phyloP scores from a whole-genome alignment of 2,888 invertebrate species.

The Scrobipalpa atriplicella region DNA sequence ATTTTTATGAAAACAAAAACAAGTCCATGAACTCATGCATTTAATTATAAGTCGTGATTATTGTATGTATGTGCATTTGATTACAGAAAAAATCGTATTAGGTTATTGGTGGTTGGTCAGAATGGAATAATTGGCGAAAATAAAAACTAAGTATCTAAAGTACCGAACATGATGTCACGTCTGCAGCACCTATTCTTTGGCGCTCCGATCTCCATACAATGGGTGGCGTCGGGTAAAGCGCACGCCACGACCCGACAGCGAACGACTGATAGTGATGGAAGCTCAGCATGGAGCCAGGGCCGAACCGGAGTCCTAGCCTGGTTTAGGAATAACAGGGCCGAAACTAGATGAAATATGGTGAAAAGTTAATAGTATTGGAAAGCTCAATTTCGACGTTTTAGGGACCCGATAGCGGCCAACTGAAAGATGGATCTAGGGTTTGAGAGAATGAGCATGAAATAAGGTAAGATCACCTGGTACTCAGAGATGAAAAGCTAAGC shows the following conservation, averaged over 20 bases:
- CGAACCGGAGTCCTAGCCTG: no score
- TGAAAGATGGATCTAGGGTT: no score
- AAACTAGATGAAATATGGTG: no score
- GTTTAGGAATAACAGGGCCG: neutral
- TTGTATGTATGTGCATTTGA: neutral
- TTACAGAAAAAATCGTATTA: neutral
- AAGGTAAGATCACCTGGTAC: no score
- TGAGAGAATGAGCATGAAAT: no score
- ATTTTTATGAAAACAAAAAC: no score
- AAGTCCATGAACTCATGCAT: neutral
- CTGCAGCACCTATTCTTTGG: conserved; percentile 42
- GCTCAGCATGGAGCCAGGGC: conserved; percentile 32
- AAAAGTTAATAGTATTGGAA: no score
- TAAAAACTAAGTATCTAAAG: no score
- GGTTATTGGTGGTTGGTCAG: no score
- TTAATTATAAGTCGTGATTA: neutral
- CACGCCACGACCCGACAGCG: conserved; percentile 42
- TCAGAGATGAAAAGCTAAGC: no score
- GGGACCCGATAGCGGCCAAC: no score
- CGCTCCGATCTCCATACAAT: conserved; percentile 64
- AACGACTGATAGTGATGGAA: conserved; percentile 45
- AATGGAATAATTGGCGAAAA: neutral
- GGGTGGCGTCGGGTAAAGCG: conserved; percentile 41
- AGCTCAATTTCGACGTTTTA: no score
- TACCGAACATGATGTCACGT: conserved; percentile 25